phyloP scores from a whole-genome alignment of 2,888 invertebrate genomes.

The Ecdyonurus torrentis region DNA sequence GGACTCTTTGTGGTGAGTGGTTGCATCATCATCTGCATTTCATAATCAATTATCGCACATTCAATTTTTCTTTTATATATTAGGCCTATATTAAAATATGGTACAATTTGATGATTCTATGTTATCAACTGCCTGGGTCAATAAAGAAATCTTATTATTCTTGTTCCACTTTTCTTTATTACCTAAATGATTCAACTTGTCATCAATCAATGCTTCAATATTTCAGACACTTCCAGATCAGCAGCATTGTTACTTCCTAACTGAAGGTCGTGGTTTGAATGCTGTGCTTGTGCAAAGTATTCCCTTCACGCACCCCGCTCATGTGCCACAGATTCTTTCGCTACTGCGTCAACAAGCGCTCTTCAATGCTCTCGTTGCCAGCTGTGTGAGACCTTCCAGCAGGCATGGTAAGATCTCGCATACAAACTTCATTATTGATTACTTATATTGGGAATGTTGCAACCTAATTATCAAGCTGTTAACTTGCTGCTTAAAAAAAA shows the following conservation, averaged over 20 bases:
- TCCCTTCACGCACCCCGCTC: constrained; percentile 86
- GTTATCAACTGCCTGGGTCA: no score
- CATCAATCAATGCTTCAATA: constrained; percentile 8
- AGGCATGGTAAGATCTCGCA: constrained; percentile 60
- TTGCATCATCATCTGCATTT: neutral
- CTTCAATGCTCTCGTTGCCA: constrained; percentile 75
- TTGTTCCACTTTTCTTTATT: no score
- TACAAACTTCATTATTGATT: no score
- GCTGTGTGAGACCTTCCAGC: constrained; percentile 70
- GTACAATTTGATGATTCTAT: neutral
- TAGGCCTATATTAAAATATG: neutral
- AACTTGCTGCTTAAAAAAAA: no score
- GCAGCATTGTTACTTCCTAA: constrained; percentile 85
- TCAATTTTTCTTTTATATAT: neutral
- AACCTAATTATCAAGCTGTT: no score
- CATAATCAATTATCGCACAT: neutral
- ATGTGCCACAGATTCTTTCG: constrained; percentile 73
- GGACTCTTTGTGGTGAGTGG: constrained; percentile 69
- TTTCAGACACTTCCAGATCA: constrained; percentile 77
- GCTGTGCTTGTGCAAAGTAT: constrained; percentile 63
- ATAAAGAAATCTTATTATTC: no score
- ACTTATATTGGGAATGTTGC: no score
- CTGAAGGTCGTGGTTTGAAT: constrained; percentile 57
- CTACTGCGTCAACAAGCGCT: constrained; percentile 77
- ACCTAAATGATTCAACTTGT: no score